Conservation (phyloP, 2,888 invertebrate species). For the Luffia ferchaultella region DNA sequence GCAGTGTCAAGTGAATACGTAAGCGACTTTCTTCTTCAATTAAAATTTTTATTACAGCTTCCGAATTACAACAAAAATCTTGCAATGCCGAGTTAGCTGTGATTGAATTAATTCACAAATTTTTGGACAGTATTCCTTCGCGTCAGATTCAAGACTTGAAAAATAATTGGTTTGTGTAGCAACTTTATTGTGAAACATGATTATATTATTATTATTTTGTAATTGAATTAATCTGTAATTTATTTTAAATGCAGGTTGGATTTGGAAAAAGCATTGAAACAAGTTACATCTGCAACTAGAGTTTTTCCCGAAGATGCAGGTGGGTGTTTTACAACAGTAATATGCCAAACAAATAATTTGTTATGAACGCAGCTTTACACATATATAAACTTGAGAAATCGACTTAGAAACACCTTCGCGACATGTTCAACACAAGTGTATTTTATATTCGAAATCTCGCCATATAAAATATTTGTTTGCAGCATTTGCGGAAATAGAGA, state of each 20-base stretch:
- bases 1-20: too few relatives aligned
- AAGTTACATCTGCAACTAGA: constrained; percentile 67
- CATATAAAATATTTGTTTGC: too few relatives aligned
- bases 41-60: constrained; percentile 25
- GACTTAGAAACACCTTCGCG: too few relatives aligned
- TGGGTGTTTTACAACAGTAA: constrained; percentile 25
- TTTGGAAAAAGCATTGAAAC: constrained; percentile 66
- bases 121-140: constrained; percentile 70
- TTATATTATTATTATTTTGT: neutral
- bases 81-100: constrained; percentile 77
- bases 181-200: too few relatives aligned
- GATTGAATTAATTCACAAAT: constrained; percentile 79
- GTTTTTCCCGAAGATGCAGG: constrained; percentile 66
- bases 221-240: neutral
- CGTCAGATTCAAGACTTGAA: constrained; percentile 65
- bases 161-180: constrained; percentile 61
- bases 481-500: constrained; percentile 73
- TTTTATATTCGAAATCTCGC: too few relatives aligned
- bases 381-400: too few relatives aligned
- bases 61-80: constrained; percentile 48
- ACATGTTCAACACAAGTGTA: too few relatives aligned
- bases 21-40: too few relatives aligned
- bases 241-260: constrained; percentile 48
- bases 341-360: too few relatives aligned
- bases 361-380: too few relatives aligned